These are phyloP conservation scores for Planococcus citri DNA, from an alignment of 1,140 invertebrate genomes.

Conservation along the genomic window DNA sequence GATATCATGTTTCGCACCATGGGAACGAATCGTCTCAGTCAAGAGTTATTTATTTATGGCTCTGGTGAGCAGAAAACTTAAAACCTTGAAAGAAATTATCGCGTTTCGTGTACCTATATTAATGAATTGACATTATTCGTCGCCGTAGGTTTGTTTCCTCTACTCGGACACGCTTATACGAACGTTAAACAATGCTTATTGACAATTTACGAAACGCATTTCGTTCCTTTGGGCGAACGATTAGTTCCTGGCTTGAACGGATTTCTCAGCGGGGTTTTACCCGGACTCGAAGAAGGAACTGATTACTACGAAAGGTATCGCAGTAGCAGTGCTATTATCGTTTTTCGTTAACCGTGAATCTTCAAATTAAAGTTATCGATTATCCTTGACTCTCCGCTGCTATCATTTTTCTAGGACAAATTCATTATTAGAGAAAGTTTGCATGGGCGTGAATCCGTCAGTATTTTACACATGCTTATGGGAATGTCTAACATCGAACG, in stretches of 20 bases:
- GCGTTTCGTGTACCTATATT: constrained; percentile 18
- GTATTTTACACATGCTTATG: constrained; percentile 83
- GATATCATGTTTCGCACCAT: constrained; percentile 87
- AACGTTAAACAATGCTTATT: constrained; percentile 72
- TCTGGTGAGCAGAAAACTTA: constrained; percentile 39
- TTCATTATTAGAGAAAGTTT: constrained; percentile 61
- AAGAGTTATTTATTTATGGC: constrained; percentile 79
- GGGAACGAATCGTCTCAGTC: constrained; percentile 64
- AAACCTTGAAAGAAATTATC: neutral
- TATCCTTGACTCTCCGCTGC: constrained; percentile 1
- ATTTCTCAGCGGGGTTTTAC: constrained; percentile 68
- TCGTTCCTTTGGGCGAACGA: constrained; percentile 68
- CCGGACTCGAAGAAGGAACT: constrained; percentile 80
- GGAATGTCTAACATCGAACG: constrained; percentile 73
- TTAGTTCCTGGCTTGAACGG: constrained; percentile 75
- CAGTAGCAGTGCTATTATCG: neutral
- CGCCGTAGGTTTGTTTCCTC: constrained; percentile 68
- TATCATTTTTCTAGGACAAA: constrained; percentile 47
- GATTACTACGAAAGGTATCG: constrained; percentile 73
- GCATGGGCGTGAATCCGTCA: constrained; percentile 59
- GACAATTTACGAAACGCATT: constrained; percentile 83
- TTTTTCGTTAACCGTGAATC: neutral
- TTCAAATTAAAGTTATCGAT: too few relatives aligned
- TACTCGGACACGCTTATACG: constrained; percentile 81
- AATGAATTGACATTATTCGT: constrained; percentile 3